phyloP scores from a whole-genome alignment of 2,888 invertebrate genomes.

The Merodon equestris region DNA sequence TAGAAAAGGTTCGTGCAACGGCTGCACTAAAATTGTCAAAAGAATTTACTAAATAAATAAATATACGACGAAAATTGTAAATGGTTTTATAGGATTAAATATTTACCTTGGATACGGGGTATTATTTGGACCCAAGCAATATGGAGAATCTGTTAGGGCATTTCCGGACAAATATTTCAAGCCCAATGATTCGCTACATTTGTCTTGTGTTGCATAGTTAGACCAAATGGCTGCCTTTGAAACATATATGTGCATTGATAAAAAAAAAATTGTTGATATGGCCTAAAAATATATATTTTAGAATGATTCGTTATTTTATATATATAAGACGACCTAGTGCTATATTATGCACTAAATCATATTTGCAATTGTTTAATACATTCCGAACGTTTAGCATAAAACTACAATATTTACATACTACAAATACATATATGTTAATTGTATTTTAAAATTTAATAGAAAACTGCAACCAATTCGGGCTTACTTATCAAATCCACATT shows the following conservation, averaged over 20 bases:
- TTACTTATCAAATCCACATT: no score
- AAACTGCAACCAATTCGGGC: no score
- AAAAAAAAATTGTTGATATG: conserved; percentile 76
- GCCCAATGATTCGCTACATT: conserved; percentile 82
- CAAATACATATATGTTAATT: no score
- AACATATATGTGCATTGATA: conserved; percentile 18
- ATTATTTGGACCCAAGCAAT: conserved; percentile 91
- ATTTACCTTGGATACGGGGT: conserved; percentile 90
- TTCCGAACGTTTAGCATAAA: no score
- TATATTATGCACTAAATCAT: no score
- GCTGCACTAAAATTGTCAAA: conserved; percentile 83
- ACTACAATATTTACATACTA: no score
- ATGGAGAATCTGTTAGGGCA: conserved; percentile 87
- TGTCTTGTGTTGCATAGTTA: conserved; percentile 75
- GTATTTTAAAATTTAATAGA: no score
- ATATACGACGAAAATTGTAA: no score
- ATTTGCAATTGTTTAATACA: no score
- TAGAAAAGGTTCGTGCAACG: conserved; percentile 86
- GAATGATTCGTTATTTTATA: no score
- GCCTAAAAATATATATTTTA: conserved; percentile 4
- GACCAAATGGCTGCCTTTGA: conserved; percentile 76
- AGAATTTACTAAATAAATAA: no score
- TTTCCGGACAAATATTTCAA: conserved; percentile 94
- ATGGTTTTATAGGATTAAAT: background rate
- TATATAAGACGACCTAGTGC: no score